Evolutionary conservation across 92 coral and sea anemone species (phyloP).

Genomic region (Phenganax subtilis): DNA sequence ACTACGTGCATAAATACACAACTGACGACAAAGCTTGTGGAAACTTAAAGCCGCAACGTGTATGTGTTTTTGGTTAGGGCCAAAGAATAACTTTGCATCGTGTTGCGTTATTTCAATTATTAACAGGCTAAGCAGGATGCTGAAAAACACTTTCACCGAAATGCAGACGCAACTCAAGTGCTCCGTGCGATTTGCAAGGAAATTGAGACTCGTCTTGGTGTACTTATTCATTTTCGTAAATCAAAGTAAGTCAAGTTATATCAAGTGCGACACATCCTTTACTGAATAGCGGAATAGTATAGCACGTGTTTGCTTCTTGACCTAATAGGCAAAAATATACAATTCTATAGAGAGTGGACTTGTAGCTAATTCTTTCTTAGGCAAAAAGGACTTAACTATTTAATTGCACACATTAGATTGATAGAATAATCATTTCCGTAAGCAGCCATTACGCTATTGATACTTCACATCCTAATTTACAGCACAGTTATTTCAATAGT

Average conservation of each 20-base stretch:
- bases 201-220: not conserved
- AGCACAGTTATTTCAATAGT: not conserved
- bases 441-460: too few species aligned
- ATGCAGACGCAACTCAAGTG: conserved; percentile 14
- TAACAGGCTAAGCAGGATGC: conserved; percentile 6
- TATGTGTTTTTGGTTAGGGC: conserved; percentile 23
- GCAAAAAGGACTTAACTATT: too few species aligned
- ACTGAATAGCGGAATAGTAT: not conserved
- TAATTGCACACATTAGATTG: too few species aligned
- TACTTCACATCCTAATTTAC: too few species aligned
- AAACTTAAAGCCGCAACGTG: conserved; percentile 31
- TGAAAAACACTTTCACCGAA: conserved; percentile 24
- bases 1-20: not conserved
- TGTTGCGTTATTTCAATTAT: conserved; percentile 11
- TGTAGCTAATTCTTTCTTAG: too few species aligned
- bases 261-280: too few species aligned
- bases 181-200: conserved; percentile 17
- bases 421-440: too few species aligned
- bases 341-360: too few species aligned
- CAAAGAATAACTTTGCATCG: conserved; percentile 18
- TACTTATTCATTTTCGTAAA: conserved; percentile 14
- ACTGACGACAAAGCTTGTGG: not conserved
- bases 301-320: not conserved
- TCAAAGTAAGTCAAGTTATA: conserved; percentile 12
- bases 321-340: not conserved